Base-by-base conservation (phyloP, 2,113 vertebrate species). In the Gasterosteus nipponicus region DNA sequence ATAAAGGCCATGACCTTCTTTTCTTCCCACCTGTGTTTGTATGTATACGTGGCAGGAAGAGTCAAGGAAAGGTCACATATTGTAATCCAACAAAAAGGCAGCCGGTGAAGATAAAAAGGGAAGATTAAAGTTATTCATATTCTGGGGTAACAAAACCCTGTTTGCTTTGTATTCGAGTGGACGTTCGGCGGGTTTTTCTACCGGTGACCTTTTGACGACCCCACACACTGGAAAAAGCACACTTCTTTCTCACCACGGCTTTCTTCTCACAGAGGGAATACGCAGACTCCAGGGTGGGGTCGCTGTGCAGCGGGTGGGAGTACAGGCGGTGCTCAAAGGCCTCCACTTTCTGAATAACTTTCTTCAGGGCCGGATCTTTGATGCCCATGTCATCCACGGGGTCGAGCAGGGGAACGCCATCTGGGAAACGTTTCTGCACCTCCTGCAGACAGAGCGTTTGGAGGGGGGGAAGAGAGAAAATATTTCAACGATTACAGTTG, bases 281-380 rank as follows among this genome's bases (percentile, higher is more conserved):
- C 15, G 96, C 92, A 0, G 94, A 90, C 83, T 98, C 96, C 92
- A 98, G 83, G 83, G 93, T 95, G 69, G 98, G 95, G 86, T 99
- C 97, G 46, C 95, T 98, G 92, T 99, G 97, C 84, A 99, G 94
- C 3, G 97, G 92, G 86, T 99, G 97, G 2, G 98, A 97, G 92
- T 99, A 99, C 98, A 99, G 98, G 81, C 97, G 93, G 76, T 98
- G 97, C 78, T 99, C 98, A 77, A 99, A 99, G 5, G 97, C 97
- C 81, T 99, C 98, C 76, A 97, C 95, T 90, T 99, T 99, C 90
- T 99, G 97, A 79, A 99, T 96, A 54, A 99, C 96, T 89, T 98
- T 98, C 93, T 98, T 99, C 69, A 99, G 93, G 0, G 93, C 96
- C 7, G 95, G 95, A 88, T 99, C 98, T 69, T 97, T 98, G 89